These are phyloP conservation scores for Lycocorax pyrrhopterus DNA, from an alignment of 2,113 vertebrate genomes.

Conservation along the genomic window DNA sequence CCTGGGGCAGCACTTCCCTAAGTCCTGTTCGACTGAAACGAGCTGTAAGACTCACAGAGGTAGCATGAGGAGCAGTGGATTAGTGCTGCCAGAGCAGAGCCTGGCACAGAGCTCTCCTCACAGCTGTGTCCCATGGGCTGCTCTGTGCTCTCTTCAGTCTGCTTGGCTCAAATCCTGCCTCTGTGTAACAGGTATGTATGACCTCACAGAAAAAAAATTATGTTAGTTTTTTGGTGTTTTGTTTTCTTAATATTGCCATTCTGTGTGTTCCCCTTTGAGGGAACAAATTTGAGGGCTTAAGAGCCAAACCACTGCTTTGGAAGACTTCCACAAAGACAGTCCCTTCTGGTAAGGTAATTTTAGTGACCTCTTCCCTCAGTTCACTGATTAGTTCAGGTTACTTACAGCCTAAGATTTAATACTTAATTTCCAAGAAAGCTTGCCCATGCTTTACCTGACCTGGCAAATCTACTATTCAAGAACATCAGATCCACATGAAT, in stretches of 20 bases:
- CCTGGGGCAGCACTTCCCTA: neutral
- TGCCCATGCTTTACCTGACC: neutral
- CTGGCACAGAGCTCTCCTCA: neutral
- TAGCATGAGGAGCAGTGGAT: neutral
- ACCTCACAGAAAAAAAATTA: neutral
- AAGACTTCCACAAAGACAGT: neutral
- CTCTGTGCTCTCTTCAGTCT: neutral
- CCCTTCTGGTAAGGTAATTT: neutral
- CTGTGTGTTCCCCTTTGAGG: neutral
- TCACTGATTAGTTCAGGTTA: neutral
- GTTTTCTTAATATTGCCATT: neutral
- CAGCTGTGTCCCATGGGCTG: fast-evolving
- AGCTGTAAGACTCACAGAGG: neutral
- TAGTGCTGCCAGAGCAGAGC: neutral
- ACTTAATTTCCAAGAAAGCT: neutral
- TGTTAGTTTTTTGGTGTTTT: too few relatives aligned
- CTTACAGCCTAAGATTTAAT: neutral
- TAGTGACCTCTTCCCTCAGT: neutral
- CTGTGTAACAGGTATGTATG: neutral
- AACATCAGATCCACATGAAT: neutral
- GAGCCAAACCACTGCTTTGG: neutral
- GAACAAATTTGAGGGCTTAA: neutral
- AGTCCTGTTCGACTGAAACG: fast-evolving
- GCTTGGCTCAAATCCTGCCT: neutral
- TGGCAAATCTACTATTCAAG: neutral